These are phyloP conservation scores for Poeciliopsis turneri DNA, from an alignment of 2,797 vertebrate species.

Conservation along the genomic window DNA sequence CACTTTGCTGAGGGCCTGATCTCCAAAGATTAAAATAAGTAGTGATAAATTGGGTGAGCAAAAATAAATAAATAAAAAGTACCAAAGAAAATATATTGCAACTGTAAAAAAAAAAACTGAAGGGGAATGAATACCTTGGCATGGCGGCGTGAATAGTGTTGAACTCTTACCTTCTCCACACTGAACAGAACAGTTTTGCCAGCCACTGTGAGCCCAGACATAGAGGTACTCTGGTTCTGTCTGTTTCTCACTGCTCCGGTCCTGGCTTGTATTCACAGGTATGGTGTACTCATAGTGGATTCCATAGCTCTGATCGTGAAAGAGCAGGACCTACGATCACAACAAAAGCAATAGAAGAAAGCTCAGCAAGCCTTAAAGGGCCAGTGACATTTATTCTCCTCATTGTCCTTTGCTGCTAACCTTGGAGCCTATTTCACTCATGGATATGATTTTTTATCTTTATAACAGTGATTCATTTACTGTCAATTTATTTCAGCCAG, in stretches of 20 bases:
- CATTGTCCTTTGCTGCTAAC: not conserved
- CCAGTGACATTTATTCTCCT: not conserved
- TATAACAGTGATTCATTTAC: not conserved
- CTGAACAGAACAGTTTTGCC: slow-evolving; percentile 92
- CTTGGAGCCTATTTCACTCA: not conserved
- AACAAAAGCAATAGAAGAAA: not conserved
- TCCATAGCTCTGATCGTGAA: slow-evolving; percentile 95
- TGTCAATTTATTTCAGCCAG: not conserved
- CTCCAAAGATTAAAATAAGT: not conserved
- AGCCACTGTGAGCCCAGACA: slow-evolving; percentile 96
- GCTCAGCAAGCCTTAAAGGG: not conserved
- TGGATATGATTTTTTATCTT: not conserved
- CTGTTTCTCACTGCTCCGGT: slow-evolving; percentile 75
- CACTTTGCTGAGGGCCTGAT: not conserved
- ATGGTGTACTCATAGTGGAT: slow-evolving; percentile 98
- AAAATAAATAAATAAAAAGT: not conserved
- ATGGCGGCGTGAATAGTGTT: not conserved
- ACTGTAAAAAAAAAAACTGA: not conserved
- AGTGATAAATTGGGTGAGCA: not conserved
- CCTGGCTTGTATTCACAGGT: slow-evolving; percentile 85
- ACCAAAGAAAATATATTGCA: too few relatives aligned
- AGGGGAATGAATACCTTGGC: not conserved
- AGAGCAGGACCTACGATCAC: slow-evolving; percentile 88
- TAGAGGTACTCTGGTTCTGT: slow-evolving; percentile 86
- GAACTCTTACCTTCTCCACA: slow-evolving; percentile 90